Evolutionary conservation across 2,888 invertebrate genomes (phyloP).

Genomic region (Drosophila setosimentum): DNA sequence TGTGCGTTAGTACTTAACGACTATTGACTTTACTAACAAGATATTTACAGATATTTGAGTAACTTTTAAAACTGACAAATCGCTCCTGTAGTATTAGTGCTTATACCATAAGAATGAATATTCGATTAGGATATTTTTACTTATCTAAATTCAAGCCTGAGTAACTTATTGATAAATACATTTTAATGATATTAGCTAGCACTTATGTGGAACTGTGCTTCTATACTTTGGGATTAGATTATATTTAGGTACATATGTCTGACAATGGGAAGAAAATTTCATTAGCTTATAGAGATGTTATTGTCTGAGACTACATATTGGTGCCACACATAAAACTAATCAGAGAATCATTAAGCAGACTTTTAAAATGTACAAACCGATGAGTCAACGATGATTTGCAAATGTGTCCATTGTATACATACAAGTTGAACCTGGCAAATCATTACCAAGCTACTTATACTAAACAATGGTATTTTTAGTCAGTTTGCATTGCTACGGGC

Average conservation of each 20-base stretch:
- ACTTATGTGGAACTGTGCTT: not conserved
- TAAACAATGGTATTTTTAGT: conserved; percentile 10
- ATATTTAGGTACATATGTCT: not conserved
- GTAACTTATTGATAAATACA: not conserved
- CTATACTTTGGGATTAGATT: not conserved
- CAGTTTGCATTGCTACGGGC: conserved; percentile 13
- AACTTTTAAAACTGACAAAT: not conserved
- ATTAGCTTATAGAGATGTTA: not conserved
- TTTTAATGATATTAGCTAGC: not conserved
- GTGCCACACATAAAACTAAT: not conserved
- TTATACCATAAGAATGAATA: not conserved
- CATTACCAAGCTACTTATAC: not conserved
- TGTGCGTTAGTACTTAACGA: not conserved
- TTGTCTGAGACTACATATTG: not conserved
- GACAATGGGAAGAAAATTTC: not conserved
- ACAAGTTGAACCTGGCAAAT: not conserved
- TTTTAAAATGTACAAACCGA: not conserved
- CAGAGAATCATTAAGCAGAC: not conserved
- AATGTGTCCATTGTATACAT: not conserved
- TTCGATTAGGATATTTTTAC: not conserved
- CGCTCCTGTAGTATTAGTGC: not conserved
- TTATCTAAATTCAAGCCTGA: not conserved
- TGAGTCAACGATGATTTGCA: conserved; percentile 3
- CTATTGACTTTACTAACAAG: not conserved
- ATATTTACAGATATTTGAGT: not conserved